These are phyloP conservation scores for Ormyrus rosae DNA, from an alignment of 2,888 invertebrate species.

Conservation along the genomic window DNA sequence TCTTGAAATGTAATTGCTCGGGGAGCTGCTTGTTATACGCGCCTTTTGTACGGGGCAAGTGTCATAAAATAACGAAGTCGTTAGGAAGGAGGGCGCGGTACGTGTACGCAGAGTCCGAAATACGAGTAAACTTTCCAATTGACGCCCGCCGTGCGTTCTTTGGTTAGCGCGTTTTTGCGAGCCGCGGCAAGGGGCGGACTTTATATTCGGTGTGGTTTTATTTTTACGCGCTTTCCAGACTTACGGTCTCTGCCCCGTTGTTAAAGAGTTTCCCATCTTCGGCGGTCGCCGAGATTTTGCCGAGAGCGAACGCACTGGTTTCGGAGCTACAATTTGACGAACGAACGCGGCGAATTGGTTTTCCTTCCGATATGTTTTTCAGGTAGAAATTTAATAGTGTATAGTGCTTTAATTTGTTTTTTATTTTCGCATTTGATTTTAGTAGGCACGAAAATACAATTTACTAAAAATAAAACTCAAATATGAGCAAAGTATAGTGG, in stretches of 20 bases:
- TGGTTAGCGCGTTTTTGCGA: slow-evolving; percentile 5
- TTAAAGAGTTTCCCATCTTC: not conserved
- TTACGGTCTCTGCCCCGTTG: slow-evolving; percentile 1
- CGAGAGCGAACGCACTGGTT: not conserved
- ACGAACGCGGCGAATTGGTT: no score
- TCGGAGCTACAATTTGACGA: not conserved
- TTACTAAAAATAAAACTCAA: no score
- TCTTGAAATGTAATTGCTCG: no score
- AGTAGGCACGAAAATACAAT: no score
- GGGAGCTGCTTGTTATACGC: not conserved
- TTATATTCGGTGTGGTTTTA: slow-evolving; percentile 30
- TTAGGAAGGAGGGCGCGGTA: slow-evolving; percentile 15
- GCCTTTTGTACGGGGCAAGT: slow-evolving; percentile 18
- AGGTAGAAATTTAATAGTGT: no score
- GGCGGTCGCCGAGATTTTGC: not conserved
- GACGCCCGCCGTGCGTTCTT: slow-evolving; percentile 1
- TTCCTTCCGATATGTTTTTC: no score
- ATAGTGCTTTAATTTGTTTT: no score
- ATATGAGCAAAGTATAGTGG: no score
- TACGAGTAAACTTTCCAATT: slow-evolving; percentile 49
- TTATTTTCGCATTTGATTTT: no score
- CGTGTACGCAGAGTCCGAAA: slow-evolving; percentile 7
- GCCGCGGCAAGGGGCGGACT: not conserved
- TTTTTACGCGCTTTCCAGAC: slow-evolving; percentile 10
- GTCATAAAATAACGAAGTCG: slow-evolving; percentile 53